Evolutionary conservation across 2,888 invertebrate species (phyloP), one percentile per base, ranked within the genome.

Genomic region (Protonemura montana): DNA sequence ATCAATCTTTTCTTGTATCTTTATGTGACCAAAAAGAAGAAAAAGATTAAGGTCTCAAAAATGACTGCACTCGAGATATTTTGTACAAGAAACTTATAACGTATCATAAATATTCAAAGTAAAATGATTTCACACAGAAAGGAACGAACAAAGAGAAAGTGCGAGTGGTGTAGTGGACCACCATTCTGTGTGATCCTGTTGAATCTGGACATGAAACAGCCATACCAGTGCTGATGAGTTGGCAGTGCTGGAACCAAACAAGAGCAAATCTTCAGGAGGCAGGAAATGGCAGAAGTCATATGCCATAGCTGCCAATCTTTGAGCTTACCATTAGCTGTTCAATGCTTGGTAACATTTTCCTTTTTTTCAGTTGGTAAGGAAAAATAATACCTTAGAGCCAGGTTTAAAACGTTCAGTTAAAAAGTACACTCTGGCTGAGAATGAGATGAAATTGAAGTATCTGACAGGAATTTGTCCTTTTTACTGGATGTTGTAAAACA

Each of bases 81-180:
- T 84, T 84, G 59, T 84, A 84, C 84, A 84, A 84, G 84, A 84
- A 76, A 84, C 27, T 76, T 84, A 84, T 59, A 81, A 29, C 81
- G 28, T 81, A 81, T 30, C 81, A 59, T 84, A 84, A 59, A 21
- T 59, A 59, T 59, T 28, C 59, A 59, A 76, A 84, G 26, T 84
- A 59, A 84, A 84, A 84, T 84, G 59, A 21, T 84, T 76, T 84
- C 76, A 84, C 84, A 59, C 83, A 83, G 28, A 76, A 84, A 84
- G 42, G 84, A 84, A 76, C 59, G 84, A 84, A 84, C 28, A 13
- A 84, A 82, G 41, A 41, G 82, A 82, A 26, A 41, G 35, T 82
- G 30, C n/a, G n/a, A 13, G 25, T 35, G 21, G 59, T 28, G 76
- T 84, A 10, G 59, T 21, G 59, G 59, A 59, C 21, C 59, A 59